Evolutionary conservation across 2,797 vertebrate genomes (phyloP), one percentile per base, ranked within the genome.

Genomic region (Syngnathus acus): DNA sequence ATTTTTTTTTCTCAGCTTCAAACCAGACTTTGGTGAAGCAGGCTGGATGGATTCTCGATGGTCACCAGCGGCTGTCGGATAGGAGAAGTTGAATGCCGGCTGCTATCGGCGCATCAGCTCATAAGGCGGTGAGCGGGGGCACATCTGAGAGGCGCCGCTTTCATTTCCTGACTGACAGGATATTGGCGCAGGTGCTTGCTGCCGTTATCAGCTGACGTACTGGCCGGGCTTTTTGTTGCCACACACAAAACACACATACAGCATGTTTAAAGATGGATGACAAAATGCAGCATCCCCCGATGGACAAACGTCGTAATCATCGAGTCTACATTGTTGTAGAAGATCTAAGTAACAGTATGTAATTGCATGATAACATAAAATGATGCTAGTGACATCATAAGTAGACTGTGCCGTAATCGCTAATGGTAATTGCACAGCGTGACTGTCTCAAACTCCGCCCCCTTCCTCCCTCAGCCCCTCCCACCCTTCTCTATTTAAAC

Each of bases 161-260:
- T 98, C 92, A 99, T 99, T 95, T 99, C 97, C 96, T 94, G 89
- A 78, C 72, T 14, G 64, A 80, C 92, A 93, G 96, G 95, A 98
- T 94, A 97, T 97, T 94, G 92, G n/a, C 50, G 73, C 63, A 75
- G 91, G 92, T 84, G 88, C 82, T 79, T 53, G 77, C 79, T 81
- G 73, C 82, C 86, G 69, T 80, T 89, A 82, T 91, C 88, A 67
- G 17, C 62, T 9, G 6, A 39, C 7, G 48, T 9, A 8, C n/a
- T 50, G 48, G 48, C 48, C 48, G 17, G 45, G n/a, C n/a, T 3
- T 53, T 60, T 60, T 60, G 58, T 60, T 17, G 19, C 48, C 2
- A 6, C 47, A n/a, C 62, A 64, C 62, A 64, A 9, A 21, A 54
- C 37, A 54, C n/a, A 53, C 19, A 65, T 17, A 39, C 16, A 9